Conservation (phyloP, 2,797 vertebrate species). For the Hyperoplus lanceolatus region DNA sequence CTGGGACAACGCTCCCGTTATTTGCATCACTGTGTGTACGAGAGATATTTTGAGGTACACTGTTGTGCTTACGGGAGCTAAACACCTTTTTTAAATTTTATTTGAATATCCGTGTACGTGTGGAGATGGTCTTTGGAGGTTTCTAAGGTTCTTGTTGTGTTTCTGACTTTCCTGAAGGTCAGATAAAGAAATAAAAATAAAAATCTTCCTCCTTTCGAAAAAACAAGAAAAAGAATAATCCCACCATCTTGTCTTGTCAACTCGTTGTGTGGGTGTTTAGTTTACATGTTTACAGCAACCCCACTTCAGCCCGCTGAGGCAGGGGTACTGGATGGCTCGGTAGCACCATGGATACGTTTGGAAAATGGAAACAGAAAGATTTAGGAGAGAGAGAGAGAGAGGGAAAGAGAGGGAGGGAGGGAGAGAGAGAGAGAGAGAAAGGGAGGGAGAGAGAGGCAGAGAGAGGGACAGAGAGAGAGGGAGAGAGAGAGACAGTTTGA, state of each 20-base stretch:
- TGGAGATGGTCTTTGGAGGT: constrained; percentile 24
- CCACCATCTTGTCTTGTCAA: constrained; percentile 72
- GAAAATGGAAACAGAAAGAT: constrained; percentile 43
- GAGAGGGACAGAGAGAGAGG: too few relatives aligned
- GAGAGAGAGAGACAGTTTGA: constrained; percentile 15
- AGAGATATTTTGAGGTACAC: too few relatives aligned
- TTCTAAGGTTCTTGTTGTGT: constrained; percentile 81
- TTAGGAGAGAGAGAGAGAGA: constrained; percentile 24
- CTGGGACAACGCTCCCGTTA: too few relatives aligned
- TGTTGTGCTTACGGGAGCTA: too few relatives aligned
- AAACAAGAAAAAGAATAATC: constrained; percentile 31
- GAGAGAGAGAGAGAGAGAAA: background rate
- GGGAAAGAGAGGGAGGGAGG: background rate
- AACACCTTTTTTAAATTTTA: too few relatives aligned
- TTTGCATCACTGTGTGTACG: too few relatives aligned
- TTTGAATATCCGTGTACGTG: too few relatives aligned
- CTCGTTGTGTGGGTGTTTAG: constrained; percentile 78
- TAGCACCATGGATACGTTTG: constrained; percentile 94
- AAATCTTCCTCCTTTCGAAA: constrained; percentile 76
- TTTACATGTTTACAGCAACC: constrained; percentile 85
- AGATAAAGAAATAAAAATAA: constrained; percentile 29
- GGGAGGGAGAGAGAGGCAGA: constrained; percentile 41
- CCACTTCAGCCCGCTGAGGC: constrained; percentile 89
- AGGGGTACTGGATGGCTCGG: constrained; percentile 93
- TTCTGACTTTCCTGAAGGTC: constrained; percentile 89